Conservation (phyloP, 2,113 vertebrate species). For the Austrofundulus limnaeus region DNA sequence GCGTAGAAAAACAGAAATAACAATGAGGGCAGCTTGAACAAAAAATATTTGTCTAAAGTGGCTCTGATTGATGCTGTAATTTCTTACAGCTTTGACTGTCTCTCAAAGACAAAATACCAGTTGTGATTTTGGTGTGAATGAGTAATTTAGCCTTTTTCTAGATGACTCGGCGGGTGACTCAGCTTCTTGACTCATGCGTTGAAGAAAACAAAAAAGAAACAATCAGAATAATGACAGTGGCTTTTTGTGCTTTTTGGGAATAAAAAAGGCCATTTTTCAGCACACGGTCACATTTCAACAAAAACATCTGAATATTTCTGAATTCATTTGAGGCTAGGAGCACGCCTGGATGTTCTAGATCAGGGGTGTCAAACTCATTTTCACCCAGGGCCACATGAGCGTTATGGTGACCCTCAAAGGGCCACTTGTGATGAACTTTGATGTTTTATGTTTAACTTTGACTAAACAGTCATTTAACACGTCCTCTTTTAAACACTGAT, state of each 20-base stretch:
- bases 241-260: background rate
- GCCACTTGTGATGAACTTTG: too few relatives aligned
- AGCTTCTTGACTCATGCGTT: background rate
- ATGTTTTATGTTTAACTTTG: too few relatives aligned
- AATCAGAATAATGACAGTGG: background rate
- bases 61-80: background rate
- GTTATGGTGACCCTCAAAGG: too few relatives aligned
- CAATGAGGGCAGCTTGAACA: background rate
- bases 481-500: too few relatives aligned
- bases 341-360: too few relatives aligned
- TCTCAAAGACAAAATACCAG: background rate
- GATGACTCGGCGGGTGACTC: background rate
- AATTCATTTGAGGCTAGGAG: background rate
- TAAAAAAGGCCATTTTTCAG: background rate
- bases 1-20: slow-evolving; percentile 17
- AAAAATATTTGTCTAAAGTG: background rate
- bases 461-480: too few relatives aligned
- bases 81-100: background rate
- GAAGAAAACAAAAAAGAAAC: background rate
- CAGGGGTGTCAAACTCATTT: too few relatives aligned
- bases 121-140: background rate
- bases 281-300: background rate
- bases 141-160: background rate
- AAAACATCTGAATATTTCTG: background rate
- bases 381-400: too few relatives aligned